phyloP scores from a whole-genome alignment of 1,140 invertebrate genomes.

The Lasioglossum baleicum region DNA sequence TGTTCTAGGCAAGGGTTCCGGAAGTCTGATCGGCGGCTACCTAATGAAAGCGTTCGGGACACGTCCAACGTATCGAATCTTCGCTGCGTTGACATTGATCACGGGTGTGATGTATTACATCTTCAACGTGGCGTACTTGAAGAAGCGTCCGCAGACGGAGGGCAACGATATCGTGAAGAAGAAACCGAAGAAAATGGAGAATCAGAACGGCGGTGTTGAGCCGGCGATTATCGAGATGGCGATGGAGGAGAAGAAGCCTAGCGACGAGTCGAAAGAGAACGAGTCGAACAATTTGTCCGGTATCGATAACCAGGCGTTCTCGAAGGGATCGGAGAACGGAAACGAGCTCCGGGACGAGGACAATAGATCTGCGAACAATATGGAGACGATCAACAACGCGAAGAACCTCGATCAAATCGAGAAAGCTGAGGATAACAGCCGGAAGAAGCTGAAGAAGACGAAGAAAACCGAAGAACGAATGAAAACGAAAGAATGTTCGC shows the following conservation, averaged over 20 bases:
- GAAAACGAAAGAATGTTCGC: slow-evolving; percentile 5
- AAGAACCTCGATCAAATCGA: slow-evolving; percentile 73
- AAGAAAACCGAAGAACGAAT: slow-evolving; percentile 69
- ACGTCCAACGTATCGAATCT: slow-evolving; percentile 87
- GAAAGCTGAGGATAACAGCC: slow-evolving; percentile 57
- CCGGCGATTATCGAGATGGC: slow-evolving; percentile 34
- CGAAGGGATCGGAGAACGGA: not conserved
- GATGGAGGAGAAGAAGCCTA: slow-evolving; percentile 34
- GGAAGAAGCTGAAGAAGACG: slow-evolving; percentile 50
- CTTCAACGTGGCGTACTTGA: slow-evolving; percentile 85
- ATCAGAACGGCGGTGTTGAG: slow-evolving; percentile 52
- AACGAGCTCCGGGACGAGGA: not conserved
- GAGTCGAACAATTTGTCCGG: slow-evolving; percentile 18
- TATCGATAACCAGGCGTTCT: slow-evolving; percentile 35
- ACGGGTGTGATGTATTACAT: slow-evolving; percentile 86
- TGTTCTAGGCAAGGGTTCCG: slow-evolving; percentile 86
- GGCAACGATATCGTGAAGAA: slow-evolving; percentile 81
- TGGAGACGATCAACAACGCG: slow-evolving; percentile 64
- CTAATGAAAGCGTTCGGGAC: slow-evolving; percentile 88
- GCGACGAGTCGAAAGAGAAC: slow-evolving; percentile 27
- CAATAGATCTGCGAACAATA: slow-evolving; percentile 20
- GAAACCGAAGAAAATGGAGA: slow-evolving; percentile 72
- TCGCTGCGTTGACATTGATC: slow-evolving; percentile 82
- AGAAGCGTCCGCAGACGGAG: slow-evolving; percentile 78
- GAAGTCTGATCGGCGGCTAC: slow-evolving; percentile 88